Evolutionary conservation across 2,113 vertebrate species (phyloP).

Genomic region (Laticauda colubrina): DNA sequence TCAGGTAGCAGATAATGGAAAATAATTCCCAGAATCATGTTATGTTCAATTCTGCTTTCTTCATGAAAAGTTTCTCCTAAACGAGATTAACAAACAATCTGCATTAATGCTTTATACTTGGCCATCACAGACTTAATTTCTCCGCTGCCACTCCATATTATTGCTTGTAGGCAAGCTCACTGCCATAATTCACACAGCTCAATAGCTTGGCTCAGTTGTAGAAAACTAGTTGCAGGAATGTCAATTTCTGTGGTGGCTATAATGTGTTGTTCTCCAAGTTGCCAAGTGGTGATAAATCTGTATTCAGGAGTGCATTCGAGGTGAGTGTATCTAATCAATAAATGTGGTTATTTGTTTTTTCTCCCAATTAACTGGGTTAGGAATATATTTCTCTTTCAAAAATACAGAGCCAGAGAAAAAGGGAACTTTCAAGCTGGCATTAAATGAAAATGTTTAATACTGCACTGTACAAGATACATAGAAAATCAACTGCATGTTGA

Average conservation of each 20-base stretch:
- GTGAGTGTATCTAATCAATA: neutral
- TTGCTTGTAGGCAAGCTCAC: neutral
- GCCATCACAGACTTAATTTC: neutral
- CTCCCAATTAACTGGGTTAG: neutral
- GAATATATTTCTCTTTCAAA: conserved; percentile 1
- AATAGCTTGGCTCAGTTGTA: neutral
- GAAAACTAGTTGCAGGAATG: neutral
- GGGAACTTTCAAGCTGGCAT: neutral
- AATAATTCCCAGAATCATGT: neutral
- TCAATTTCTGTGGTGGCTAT: neutral
- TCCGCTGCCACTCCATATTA: neutral
- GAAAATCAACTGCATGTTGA: neutral
- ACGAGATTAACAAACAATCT: neutral
- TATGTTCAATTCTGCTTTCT: neutral
- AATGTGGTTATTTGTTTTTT: neutral
- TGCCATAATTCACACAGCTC: neutral
- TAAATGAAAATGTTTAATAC: neutral
- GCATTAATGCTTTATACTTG: neutral
- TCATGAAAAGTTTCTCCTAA: neutral
- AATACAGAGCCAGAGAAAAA: neutral
- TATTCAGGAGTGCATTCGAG: neutral
- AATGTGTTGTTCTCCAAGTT: neutral
- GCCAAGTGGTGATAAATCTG: neutral
- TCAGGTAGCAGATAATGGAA: too few species aligned
- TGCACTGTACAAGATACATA: neutral